Evolutionary conservation across 64 coral and sea anemone species (phyloP), one percentile per base, ranked within the genome.

Genomic region (Pachyseris speciosa): DNA sequence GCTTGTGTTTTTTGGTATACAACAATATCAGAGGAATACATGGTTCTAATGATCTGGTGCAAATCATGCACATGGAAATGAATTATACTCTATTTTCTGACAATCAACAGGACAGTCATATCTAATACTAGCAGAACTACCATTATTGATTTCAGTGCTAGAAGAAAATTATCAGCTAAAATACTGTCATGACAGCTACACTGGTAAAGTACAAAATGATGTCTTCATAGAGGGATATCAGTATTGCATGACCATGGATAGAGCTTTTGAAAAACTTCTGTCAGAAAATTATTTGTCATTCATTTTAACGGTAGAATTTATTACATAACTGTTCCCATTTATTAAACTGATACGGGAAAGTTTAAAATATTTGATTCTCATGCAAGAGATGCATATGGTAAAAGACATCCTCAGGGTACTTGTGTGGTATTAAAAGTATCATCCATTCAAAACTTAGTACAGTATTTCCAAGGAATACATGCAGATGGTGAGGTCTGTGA

Each of bases 41-140:
- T 26, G 38, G 0, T 33, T 22, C 30, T 42, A 31, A 83, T 64
- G 89, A 91, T 26, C 59, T 91, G 19, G 53, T 44, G 61, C 31
- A 94, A 84, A 94, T 77, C 50, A 89, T 94, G 86, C 33, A 90
- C 17, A 94, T 90, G 87, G 70, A 31, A 74, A 94, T 90, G 19
- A 90, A 48, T 38, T 89, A 16, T 94, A 94, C 37, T 42, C 31
- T 22, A 83, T 8, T 63, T 89, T 94, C 67, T 94, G 79, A 66
- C 37, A 45, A 29, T 74, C 67, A 57, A 33, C 69, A 50, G 26
- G 79, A 22, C 86, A 94, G 36, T 74, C 69, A 70, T 85, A 72
- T 69, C 76, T 94, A 78, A 19, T 94, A 67, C 48, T 64, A 9
- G 67, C 93, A 69, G 93, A 94, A 74, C 68, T 89, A 51, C 93